A percentile compares a stretch with the other conserved stretches of the same genome.
Evolutionary conservation across 2,797 vertebrate genomes (phyloP).

Genomic region (Babyrousa celebensis): DNA sequence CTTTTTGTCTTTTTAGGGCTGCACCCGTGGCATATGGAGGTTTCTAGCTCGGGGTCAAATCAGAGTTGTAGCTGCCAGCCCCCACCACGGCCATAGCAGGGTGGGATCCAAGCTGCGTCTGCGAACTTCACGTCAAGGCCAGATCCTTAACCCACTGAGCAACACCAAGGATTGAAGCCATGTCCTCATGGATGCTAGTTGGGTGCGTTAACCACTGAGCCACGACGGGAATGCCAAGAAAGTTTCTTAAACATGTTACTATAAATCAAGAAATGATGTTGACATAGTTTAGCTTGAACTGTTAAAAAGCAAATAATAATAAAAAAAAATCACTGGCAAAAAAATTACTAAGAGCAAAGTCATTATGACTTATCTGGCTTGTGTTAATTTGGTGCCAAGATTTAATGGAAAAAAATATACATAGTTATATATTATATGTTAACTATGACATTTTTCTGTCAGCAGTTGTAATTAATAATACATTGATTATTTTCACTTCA

Average conservation of each 20-base stretch:
- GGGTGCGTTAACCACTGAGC: no score
- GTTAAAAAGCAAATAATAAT: neutral
- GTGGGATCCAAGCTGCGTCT: no score
- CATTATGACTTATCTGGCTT: neutral
- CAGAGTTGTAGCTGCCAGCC: no score
- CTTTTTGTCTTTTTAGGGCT: no score
- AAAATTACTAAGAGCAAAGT: neutral
- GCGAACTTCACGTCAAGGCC: no score
- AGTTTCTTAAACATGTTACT: neutral
- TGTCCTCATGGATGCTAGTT: no score
- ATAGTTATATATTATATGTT: neutral
- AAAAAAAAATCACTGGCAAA: neutral
- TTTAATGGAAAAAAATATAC: neutral
- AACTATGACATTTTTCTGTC: conserved; percentile 1
- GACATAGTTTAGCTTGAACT: neutral
- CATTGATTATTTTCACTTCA: conserved; percentile 13
- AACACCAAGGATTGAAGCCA: no score
- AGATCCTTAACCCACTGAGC: no score
- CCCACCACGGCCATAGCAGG: no score
- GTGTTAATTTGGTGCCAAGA: neutral
- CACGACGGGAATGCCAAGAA: neutral
- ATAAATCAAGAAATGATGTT: neutral
- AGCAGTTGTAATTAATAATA: neutral
- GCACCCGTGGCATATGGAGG: no score
- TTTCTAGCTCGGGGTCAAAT: no score